A percentile compares a stretch with the other conserved stretches of the same genome.
phyloP scores from a whole-genome alignment of 2,888 invertebrate species.

The Drosophila merina region DNA sequence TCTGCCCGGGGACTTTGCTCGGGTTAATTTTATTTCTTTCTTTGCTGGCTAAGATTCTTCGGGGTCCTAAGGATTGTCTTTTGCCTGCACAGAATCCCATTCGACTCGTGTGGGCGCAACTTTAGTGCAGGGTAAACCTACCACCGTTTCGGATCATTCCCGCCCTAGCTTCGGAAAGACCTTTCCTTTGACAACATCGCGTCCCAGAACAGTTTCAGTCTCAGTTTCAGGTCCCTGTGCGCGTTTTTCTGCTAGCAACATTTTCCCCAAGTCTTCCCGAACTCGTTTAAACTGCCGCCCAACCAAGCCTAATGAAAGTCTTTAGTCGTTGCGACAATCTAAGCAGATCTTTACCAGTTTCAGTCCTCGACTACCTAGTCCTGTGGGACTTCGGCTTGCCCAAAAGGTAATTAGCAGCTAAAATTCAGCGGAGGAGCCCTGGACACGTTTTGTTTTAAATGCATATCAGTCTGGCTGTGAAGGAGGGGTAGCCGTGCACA shows the following conservation, averaged over 20 bases:
- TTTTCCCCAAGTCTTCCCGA: constrained; percentile 67
- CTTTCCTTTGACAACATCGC: too few relatives aligned
- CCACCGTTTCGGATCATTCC: too few relatives aligned
- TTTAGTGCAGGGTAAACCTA: too few relatives aligned
- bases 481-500: constrained; percentile 12
- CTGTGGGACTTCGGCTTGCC: constrained; percentile 64
- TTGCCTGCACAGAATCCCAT: too few relatives aligned
- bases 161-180: too few relatives aligned
- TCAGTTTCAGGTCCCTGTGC: too few relatives aligned
- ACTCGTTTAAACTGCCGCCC: constrained; percentile 72
- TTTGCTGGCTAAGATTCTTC: too few relatives aligned
- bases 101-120: not conserved
- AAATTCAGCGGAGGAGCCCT: constrained; percentile 67
- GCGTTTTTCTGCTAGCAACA: constrained; percentile 57
- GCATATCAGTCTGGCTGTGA: constrained; percentile 68
- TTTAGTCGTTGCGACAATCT: constrained; percentile 68
- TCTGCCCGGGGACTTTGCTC: constrained; percentile 7
- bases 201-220: too few relatives aligned
- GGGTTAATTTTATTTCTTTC: not conserved
- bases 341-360: constrained; percentile 61
- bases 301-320: constrained; percentile 78
- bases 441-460: constrained; percentile 79
- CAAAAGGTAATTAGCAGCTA: constrained; percentile 82
- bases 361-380: constrained; percentile 3
- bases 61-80: too few relatives aligned